Percentiles rank a stretch among this genome's conserved stretches.
phyloP scores from a whole-genome alignment of 2,113 vertebrate species.

The Micromys minutus region DNA sequence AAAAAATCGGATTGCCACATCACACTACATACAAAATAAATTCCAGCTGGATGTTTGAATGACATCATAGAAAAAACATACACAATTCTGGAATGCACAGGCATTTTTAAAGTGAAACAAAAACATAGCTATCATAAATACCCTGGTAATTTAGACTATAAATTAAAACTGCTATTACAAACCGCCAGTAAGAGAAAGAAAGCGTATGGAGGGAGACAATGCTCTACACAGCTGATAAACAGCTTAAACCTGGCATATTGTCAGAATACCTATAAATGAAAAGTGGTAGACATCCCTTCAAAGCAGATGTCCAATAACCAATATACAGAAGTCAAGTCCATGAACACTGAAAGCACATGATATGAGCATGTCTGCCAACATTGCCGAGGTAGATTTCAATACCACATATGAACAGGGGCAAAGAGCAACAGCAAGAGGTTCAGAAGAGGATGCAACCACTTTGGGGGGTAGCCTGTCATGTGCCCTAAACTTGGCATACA shows the following conservation, averaged over 20 bases:
- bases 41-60: background rate
- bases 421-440: background rate
- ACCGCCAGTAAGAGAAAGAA: background rate
- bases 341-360: background rate
- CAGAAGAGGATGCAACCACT: background rate
- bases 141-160: background rate
- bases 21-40: slow-evolving; percentile 7
- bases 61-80: background rate
- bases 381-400: background rate
- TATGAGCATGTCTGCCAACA: background rate
- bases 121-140: background rate
- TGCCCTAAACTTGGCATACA: background rate
- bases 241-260: background rate
- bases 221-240: background rate
- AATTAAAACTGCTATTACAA: background rate
- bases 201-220: background rate
- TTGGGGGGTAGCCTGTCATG: background rate
- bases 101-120: background rate
- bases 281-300: background rate
- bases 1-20: background rate
- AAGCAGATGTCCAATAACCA: background rate
- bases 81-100: background rate
- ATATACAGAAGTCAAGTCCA: background rate
- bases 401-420: background rate
- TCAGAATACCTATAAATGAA: background rate